Evolutionary conservation across 2,113 vertebrate genomes (phyloP), one percentile per base, ranked within the genome.

Genomic region (Cyanoderma ruficeps): DNA sequence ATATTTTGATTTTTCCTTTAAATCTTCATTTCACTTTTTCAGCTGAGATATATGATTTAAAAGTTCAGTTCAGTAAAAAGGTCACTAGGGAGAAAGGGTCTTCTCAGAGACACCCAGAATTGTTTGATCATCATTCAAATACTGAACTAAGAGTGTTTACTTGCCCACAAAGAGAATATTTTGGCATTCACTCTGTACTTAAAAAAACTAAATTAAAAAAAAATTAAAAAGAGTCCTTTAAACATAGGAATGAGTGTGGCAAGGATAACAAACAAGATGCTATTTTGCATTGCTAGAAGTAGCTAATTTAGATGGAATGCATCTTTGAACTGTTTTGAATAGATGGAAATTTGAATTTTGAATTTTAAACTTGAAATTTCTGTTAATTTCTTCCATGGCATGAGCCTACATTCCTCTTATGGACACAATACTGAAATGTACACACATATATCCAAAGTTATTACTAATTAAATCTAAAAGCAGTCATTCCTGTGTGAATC

Each of bases 41-140:
- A 37, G 68, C 89, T 69, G n/a, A 11, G 4, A 2, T 42, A 42
- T 44, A 15, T 39, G 31, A 85, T 94, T 94, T 82, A 72, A 93
- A 88, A 21, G 27, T 95, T 84, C 5, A 14, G 8, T 82, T 93
- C 23, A 57, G 13, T 63, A 49, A 46, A 82, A 80, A 77, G 4
- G 33, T 65, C 63, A n/a, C 15, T 67, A 67, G 42, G 33, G 79
- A 96, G 27, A 94, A 93, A 5, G 9, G 27, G 3, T 95, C 90
- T 91, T 87, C 46, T 77, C 27, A 67, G 50, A 85, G 61, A 37
- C 47, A 5, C 8, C 69, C 41, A 37, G 35, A 53, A 81, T 67
- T 7, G 67, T 90, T 93, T 93, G 78, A 90, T 93, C 78, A 67
- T 61, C 4, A 2, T 89, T 96, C 84, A 91, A 88, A 67, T 70